Percentiles rank a stretch among this genome's conserved stretches.
phyloP scores from a whole-genome alignment of 2,888 invertebrate species.

The Tipula unca region DNA sequence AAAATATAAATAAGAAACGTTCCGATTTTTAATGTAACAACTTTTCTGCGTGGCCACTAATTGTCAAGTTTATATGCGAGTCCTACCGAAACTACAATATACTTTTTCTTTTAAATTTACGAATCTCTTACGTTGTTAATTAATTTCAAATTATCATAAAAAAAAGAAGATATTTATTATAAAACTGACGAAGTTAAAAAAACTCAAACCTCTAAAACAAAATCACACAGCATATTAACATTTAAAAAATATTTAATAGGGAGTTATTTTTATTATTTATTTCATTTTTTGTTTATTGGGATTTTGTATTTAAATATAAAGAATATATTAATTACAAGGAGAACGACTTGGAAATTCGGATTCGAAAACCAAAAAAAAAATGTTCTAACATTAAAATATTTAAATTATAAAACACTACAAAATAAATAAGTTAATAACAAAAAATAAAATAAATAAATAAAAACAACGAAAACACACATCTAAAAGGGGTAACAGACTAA shows the following conservation, averaged over 20 bases:
- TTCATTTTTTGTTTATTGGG: not conserved
- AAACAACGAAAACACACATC: constrained; percentile 20
- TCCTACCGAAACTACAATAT: not conserved
- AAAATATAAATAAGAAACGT: not conserved
- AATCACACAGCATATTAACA: not conserved
- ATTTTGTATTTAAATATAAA: not conserved
- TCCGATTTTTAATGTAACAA: not conserved
- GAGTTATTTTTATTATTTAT: not conserved
- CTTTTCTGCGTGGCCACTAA: not conserved
- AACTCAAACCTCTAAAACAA: not conserved
- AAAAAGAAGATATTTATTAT: not conserved
- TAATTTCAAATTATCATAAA: not conserved
- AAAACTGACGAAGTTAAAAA: not conserved
- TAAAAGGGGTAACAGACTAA: constrained; percentile 27
- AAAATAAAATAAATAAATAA: constrained; percentile 15
- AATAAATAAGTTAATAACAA: not conserved
- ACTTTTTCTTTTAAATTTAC: not conserved
- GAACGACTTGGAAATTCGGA: not conserved
- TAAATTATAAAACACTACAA: not conserved
- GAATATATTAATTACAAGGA: not conserved
- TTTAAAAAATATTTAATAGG: not conserved
- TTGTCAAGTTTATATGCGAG: not conserved
- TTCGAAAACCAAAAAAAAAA: not conserved
- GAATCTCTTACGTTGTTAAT: constrained; percentile 8
- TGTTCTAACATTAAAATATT: not conserved